A percentile compares a stretch with the other conserved stretches of the same genome.
These are phyloP conservation scores for Acanthoscelides obtectus DNA, from an alignment of 2,888 invertebrate species.

Conservation along the genomic window DNA sequence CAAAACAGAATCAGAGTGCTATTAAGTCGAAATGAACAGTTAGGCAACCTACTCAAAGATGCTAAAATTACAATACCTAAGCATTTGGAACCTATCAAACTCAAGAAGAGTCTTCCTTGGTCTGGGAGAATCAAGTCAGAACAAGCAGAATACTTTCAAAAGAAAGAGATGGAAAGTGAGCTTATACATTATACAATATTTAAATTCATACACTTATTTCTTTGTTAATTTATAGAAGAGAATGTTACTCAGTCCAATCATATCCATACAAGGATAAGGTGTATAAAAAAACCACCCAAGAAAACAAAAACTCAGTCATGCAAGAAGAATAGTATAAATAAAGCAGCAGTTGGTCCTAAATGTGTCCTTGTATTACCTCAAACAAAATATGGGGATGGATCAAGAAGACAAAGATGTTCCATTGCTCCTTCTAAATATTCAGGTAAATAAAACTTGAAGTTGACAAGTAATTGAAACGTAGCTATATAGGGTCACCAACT, in stretches of 20 bases:
- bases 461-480: no score
- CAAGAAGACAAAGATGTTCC: background rate
- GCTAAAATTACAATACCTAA: slow-evolving; percentile 44
- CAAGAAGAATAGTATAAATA: background rate
- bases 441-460: no score
- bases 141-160: slow-evolving; percentile 35
- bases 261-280: background rate
- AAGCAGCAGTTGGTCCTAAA: background rate
- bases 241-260: background rate
- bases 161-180: slow-evolving; percentile 41
- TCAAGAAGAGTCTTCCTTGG: slow-evolving; percentile 33
- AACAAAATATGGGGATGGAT: background rate
- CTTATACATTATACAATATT: slow-evolving; percentile 5
- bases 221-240: background rate
- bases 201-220: background rate
- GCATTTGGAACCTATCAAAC: slow-evolving; percentile 35
- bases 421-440: no score
- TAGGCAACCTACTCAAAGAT: slow-evolving; percentile 42
- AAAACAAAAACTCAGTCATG: background rate
- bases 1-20: slow-evolving; percentile 42
- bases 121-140: slow-evolving; percentile 37
- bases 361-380: background rate
- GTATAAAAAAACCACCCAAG: slow-evolving; percentile 13
- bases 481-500: no score
- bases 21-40: slow-evolving; percentile 42